These are phyloP conservation scores for Drosophila insularis DNA, from an alignment of 1,140 invertebrate species.

Conservation along the genomic window DNA sequence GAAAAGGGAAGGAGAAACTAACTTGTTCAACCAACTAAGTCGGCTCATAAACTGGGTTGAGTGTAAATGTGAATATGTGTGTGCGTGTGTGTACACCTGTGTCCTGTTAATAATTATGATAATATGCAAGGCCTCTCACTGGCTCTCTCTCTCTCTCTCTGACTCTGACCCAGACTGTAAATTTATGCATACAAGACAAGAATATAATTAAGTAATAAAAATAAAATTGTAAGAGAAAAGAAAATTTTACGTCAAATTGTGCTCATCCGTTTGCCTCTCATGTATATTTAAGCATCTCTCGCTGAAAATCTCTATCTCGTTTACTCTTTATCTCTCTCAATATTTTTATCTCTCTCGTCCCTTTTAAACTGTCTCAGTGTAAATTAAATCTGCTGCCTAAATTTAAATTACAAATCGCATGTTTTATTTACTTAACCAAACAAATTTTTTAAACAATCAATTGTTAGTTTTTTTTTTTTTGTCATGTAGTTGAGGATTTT, in stretches of 20 bases:
- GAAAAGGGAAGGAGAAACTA: slow-evolving; percentile 41
- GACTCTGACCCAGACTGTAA: slow-evolving; percentile 44
- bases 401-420: slow-evolving; percentile 50
- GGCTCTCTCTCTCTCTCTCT: slow-evolving; percentile 6
- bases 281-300: slow-evolving; percentile 55
- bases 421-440: slow-evolving; percentile 48
- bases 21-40: slow-evolving; percentile 32
- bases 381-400: slow-evolving; percentile 68
- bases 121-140: slow-evolving; percentile 52
- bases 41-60: slow-evolving; percentile 42
- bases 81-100: slow-evolving; percentile 31
- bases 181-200: slow-evolving; percentile 72
- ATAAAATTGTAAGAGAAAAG: slow-evolving; percentile 17
- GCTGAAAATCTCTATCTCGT: slow-evolving; percentile 22
- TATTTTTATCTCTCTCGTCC: neutral
- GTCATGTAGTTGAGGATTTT: slow-evolving; percentile 68
- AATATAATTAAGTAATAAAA: slow-evolving; percentile 69
- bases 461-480: neutral
- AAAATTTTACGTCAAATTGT: slow-evolving; percentile 24
- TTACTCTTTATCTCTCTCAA: slow-evolving; percentile 20
- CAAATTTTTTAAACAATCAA: slow-evolving; percentile 15
- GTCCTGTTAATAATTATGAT: slow-evolving; percentile 62
- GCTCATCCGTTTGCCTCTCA: slow-evolving; percentile 43
- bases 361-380: slow-evolving; percentile 45
- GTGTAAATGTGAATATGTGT: slow-evolving; percentile 4